phyloP scores from a whole-genome alignment of 2,888 invertebrate species.

The Argynnis bischoffii region DNA sequence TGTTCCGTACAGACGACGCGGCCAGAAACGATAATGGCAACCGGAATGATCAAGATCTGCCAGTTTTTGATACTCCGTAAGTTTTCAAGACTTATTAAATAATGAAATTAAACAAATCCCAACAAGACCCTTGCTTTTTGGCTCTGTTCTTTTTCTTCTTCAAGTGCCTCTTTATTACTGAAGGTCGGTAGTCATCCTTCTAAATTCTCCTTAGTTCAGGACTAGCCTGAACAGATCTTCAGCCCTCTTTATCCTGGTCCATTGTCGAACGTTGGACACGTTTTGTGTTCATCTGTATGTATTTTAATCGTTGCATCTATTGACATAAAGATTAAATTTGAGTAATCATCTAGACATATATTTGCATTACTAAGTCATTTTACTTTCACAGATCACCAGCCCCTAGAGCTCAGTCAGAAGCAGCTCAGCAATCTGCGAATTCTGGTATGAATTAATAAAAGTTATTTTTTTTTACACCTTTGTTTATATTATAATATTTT shows the following conservation, averaged over 20 bases:
- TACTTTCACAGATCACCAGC: conserved; percentile 56
- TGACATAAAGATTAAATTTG: no score
- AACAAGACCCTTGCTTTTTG: no score
- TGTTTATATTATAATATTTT: background rate
- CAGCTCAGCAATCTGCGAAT: conserved; percentile 63
- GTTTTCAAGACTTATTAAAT: conserved; percentile 41
- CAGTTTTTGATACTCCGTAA: conserved; percentile 69
- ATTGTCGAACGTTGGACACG: background rate
- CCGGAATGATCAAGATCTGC: conserved; percentile 58
- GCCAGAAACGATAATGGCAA: conserved; percentile 56
- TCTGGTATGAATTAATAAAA: conserved; percentile 51
- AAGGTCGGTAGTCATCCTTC: no score
- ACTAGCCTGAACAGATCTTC: no score
- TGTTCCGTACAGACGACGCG: conserved; percentile 63
- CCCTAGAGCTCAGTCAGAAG: conserved; percentile 64
- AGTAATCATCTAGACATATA: background rate
- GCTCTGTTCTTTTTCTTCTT: no score
- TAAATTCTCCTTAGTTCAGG: no score
- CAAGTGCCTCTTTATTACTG: no score
- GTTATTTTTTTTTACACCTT: background rate
- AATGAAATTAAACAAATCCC: background rate
- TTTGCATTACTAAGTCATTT: background rate
- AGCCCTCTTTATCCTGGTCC: no score
- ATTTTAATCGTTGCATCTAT: no score
- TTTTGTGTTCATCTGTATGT: no score